phyloP scores from a whole-genome alignment of 2,888 invertebrate species.

The Oithona nana region DNA sequence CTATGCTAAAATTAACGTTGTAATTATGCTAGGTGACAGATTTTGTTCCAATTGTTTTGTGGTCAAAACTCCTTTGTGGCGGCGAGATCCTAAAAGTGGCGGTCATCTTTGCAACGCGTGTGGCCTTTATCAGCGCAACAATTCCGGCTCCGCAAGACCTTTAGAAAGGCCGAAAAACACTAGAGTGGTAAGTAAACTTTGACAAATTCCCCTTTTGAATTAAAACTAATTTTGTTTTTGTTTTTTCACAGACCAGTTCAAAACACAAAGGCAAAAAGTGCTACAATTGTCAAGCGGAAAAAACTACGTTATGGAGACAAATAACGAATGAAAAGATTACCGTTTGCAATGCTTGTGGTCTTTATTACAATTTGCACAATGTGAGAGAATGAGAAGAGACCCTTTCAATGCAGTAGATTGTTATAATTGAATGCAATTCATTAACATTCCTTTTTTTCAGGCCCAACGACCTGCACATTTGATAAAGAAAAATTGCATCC shows the following conservation, averaged over 20 bases:
- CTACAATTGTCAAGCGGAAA: not conserved
- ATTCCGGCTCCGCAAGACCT: constrained; percentile 20
- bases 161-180: constrained; percentile 18
- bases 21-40: not conserved
- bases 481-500: not conserved
- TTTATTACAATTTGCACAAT: not conserved
- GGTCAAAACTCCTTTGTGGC: constrained; percentile 20
- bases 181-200: constrained; percentile 19
- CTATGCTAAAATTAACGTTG: no score
- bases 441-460: not conserved
- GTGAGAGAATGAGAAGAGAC: not conserved
- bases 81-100: constrained; percentile 19
- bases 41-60: constrained; percentile 20
- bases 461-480: not conserved
- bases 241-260: not conserved
- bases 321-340: not conserved
- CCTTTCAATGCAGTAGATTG: not conserved
- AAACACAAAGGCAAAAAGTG: not conserved
- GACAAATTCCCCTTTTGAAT: no score
- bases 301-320: not conserved
- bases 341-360: constrained; percentile 1
- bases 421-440: not conserved
- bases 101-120: constrained; percentile 22
- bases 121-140: constrained; percentile 21
- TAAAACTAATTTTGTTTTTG: not conserved